Base-by-base conservation (phyloP, 2,113 vertebrate species). In the Chaetops frenatus region DNA sequence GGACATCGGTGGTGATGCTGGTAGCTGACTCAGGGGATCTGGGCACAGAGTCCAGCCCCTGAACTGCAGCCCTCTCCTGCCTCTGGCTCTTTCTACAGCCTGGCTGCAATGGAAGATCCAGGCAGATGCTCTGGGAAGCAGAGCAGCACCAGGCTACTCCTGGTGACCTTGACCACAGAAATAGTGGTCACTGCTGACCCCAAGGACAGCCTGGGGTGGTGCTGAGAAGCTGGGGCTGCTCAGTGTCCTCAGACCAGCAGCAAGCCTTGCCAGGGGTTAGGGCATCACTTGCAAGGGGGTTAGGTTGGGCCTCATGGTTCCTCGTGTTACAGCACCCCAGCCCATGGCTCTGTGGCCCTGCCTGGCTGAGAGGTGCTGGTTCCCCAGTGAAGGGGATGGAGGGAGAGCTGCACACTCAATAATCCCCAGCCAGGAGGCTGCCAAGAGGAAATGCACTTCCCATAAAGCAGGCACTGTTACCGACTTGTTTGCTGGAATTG, bases 391-490 rank as follows among this genome's bases (percentile, higher is more conserved):
- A 66, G 67, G 2, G 11, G 81, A 76, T 80, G 77, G 61, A 92
- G 67, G 42, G 38, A 80, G 77, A 84, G 70, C 69, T 40, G 31
- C 8, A 25, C 28, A 64, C 90, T 94, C 17, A 2, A 17, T 70
- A 67, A 90, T 67, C 78, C 86, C 86, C 61, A 77, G 64, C 83
- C 92, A 82, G 86, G 74, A 62, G 66, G 11, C 5, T 92, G 96
- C 90, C 94, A 95, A 88, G 80, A 93, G 86, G 90, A 96, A 97
- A 96, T 88, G 94, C 69, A 79, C 95, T 95, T 97, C 94, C 88
- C 60, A 56, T 96, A 94, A 94, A 40, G 84, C 24, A 66, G 81
- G 85, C 64, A 7, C 88, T 45, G 65, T 80, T 74, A 90, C 93
- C 1, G n/a, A 67, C 88, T 89, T 74, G 90, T 93, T 95, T 96